Evolutionary conservation across 2,113 vertebrate species (phyloP), one percentile per base, ranked within the genome.

Genomic region (Calyptommatus sinebrachiatus): DNA sequence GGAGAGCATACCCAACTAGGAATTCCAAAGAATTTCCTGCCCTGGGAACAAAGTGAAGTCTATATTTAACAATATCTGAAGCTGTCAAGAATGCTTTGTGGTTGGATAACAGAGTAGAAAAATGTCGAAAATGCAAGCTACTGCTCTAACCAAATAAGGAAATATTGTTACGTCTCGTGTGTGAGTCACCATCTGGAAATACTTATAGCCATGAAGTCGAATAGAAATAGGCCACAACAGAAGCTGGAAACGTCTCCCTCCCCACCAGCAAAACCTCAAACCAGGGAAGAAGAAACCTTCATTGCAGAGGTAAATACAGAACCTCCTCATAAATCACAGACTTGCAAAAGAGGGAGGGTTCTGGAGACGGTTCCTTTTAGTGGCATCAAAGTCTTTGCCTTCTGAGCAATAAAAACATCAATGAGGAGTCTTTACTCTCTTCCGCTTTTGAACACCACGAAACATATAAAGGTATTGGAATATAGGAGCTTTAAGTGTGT

Each of bases 101-200:
- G 97, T 97, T 96, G 96, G 95, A 95, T 96, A 97, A 97, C 95
- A 96, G 95, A 95, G 93, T 89, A 96, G 93, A 97, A 98, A 97
- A 97, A 99, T 99, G 97, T 96, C 96, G 97, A 98, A 99, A 99
- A 99, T 96, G 97, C 95, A 94, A 95, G 95, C 97, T 98, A 97
- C 96, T 97, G 96, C 97, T 97, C 96, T 97, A 57, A 99, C 97
- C 98, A 99, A 99, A 99, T 99, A 99, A 98, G 98, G 98, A 93
- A 96, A 99, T 98, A 97, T 96, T 96, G 97, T 99, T 99, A 99
- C 97, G 97, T 99, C 96, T 97, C 94, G 95, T 95, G 95, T 95
- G 95, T 94, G 94, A 95, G 93, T 94, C 95, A 94, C 91, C 97
- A 99, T 99, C 97, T 99, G 98, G 98, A 98, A 97, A 93, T 88